phyloP scores from a whole-genome alignment of 2,888 invertebrate species.

The Augochlorella aurata region DNA sequence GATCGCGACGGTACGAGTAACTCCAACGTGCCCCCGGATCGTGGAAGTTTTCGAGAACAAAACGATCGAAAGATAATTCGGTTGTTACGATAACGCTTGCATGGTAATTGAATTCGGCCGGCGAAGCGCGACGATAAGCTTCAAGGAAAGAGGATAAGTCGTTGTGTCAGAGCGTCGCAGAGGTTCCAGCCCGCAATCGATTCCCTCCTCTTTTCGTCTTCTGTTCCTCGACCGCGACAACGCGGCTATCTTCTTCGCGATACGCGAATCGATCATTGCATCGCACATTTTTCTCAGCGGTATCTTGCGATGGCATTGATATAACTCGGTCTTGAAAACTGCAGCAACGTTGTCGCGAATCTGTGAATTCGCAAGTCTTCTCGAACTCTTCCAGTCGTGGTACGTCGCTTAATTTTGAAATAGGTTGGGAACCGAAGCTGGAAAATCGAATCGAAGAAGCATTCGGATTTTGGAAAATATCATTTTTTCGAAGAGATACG shows the following conservation, averaged over 20 bases:
- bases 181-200: background rate
- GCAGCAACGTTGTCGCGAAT: background rate
- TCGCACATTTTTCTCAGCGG: background rate
- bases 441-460: background rate
- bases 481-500: background rate
- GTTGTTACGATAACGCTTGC: background rate
- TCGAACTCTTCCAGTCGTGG: background rate
- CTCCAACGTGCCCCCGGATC: background rate
- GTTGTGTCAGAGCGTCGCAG: conserved; percentile 8
- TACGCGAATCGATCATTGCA: background rate
- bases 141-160: conserved; percentile 8
- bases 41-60: conserved; percentile 1
- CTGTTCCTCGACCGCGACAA: background rate
- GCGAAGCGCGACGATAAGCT: conserved; percentile 1
- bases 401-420: background rate
- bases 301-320: background rate
- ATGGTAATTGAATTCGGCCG: conserved; percentile 3
- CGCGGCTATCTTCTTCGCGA: conserved; percentile 15
- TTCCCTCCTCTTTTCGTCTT: background rate
- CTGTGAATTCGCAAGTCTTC: background rate
- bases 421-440: background rate
- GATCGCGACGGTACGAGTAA: background rate
- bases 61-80: background rate
- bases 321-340: background rate
- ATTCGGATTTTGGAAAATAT: background rate